Evolutionary conservation across 2,113 vertebrate species (phyloP).

Genomic region (Bombycilla garrulus): DNA sequence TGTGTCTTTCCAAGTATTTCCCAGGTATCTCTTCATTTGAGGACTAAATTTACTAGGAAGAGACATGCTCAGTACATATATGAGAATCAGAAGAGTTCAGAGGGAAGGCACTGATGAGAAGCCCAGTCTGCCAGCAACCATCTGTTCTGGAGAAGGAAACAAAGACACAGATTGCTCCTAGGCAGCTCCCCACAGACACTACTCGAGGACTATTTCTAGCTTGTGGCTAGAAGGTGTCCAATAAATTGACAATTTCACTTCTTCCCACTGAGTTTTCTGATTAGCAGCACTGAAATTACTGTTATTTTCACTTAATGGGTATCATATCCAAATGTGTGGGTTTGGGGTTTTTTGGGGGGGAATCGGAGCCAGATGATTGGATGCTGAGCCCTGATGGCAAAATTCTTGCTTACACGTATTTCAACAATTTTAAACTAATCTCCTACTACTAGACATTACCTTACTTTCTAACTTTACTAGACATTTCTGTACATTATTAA

Average conservation of each 20-base stretch:
- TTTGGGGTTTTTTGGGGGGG: background rate
- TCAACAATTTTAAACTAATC: conserved; percentile 5
- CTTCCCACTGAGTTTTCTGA: conserved; percentile 49
- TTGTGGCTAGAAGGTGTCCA: conserved; percentile 45
- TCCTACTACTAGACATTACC: background rate
- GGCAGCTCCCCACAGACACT: conserved; percentile 54
- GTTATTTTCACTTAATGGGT: conserved; percentile 29
- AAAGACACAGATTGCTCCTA: conserved; percentile 56
- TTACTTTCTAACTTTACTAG: background rate
- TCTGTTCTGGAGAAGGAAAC: conserved; percentile 42
- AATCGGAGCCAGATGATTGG: background rate
- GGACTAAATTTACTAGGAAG: conserved; percentile 20
- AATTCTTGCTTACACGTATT: conserved; percentile 1
- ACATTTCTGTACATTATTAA: background rate
- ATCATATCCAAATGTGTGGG: background rate
- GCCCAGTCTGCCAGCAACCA: conserved; percentile 40
- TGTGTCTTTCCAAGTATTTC: conserved; percentile 49
- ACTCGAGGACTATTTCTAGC: conserved; percentile 18
- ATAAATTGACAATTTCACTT: conserved; percentile 48
- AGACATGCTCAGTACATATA: background rate
- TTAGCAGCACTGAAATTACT: conserved; percentile 35
- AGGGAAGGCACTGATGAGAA: conserved; percentile 12
- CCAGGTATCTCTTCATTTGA: conserved; percentile 54
- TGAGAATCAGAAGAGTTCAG: conserved; percentile 1
- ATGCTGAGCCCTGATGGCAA: background rate